These are phyloP conservation scores for Apis florea DNA, from an alignment of 1,140 invertebrate species.

Conservation along the genomic window DNA sequence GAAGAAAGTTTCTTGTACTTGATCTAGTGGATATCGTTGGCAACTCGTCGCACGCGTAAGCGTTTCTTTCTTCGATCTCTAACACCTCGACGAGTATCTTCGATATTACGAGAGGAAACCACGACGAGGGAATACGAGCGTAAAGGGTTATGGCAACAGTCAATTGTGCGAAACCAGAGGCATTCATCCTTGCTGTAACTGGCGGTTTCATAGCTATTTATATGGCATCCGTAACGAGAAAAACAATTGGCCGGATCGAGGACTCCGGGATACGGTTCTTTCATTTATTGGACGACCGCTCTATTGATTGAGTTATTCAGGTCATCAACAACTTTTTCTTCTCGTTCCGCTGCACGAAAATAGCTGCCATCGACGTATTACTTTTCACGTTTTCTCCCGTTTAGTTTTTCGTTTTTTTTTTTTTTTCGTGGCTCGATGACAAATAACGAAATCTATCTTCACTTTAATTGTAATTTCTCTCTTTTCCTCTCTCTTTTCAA, in stretches of 20 bases:
- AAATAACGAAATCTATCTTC: background rate
- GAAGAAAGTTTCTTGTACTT: slow-evolving; percentile 18
- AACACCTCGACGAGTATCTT: background rate
- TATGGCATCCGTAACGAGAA: slow-evolving; percentile 5
- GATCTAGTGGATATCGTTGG: background rate
- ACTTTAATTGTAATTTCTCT: background rate
- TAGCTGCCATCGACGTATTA: slow-evolving; percentile 7
- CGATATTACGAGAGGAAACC: background rate
- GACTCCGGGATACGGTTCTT: background rate
- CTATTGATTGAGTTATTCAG: slow-evolving; percentile 36
- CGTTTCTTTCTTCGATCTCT: background rate
- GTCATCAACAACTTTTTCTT: slow-evolving; percentile 30
- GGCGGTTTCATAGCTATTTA: background rate
- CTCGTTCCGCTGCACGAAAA: background rate
- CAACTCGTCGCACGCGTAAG: slow-evolving; percentile 17
- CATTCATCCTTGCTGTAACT: background rate
- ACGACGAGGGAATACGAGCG: too few relatives aligned
- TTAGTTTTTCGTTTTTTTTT: too few relatives aligned
- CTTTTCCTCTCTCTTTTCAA: background rate
- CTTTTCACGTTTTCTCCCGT: background rate
- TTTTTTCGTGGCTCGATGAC: background rate
- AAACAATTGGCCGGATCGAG: slow-evolving; percentile 22
- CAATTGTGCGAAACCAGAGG: background rate
- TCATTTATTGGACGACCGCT: slow-evolving; percentile 18
- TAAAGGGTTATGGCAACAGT: background rate